phyloP scores from a whole-genome alignment of 2,888 invertebrate species.

The Chalcis sispes region DNA sequence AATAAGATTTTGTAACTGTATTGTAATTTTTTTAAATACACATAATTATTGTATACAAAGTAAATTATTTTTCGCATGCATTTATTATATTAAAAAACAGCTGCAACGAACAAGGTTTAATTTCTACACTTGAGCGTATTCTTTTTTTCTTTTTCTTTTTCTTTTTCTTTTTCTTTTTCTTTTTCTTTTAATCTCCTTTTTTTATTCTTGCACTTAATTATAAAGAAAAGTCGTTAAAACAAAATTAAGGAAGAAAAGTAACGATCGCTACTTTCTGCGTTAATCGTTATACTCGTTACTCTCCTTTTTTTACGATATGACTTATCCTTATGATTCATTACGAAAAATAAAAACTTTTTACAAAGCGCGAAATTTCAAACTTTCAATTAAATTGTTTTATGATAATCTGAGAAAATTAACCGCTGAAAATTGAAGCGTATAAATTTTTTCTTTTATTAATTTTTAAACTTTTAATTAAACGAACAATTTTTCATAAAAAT shows the following conservation, averaged over 20 bases:
- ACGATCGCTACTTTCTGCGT: conserved; percentile 27
- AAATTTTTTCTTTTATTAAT: too few relatives aligned
- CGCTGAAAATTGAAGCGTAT: too few relatives aligned
- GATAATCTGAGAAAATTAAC: neutral
- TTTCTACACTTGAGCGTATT: too few relatives aligned
- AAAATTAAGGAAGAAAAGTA: conserved; percentile 42
- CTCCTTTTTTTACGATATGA: conserved; percentile 27
- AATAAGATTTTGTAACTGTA: too few relatives aligned
- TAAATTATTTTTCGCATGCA: too few relatives aligned
- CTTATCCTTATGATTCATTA: conserved; percentile 27
- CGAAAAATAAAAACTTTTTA: conserved; percentile 21
- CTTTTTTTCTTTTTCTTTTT: neutral
- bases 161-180: conserved; percentile 1
- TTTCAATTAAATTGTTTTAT: neutral
- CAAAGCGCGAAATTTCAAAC: neutral
- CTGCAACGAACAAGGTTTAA: too few relatives aligned
- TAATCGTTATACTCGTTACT: conserved; percentile 36
- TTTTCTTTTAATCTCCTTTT: neutral
- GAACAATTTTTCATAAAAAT: neutral
- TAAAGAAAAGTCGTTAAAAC: conserved; percentile 26
- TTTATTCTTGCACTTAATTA: conserved; percentile 29
- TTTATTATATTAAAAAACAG: too few relatives aligned
- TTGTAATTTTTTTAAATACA: too few relatives aligned
- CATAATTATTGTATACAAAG: too few relatives aligned
- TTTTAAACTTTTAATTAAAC: conserved; percentile 1